These are phyloP conservation scores for Lagenorhynchus albirostris DNA, from an alignment of 2,113 vertebrate species.

Conservation along the genomic window DNA sequence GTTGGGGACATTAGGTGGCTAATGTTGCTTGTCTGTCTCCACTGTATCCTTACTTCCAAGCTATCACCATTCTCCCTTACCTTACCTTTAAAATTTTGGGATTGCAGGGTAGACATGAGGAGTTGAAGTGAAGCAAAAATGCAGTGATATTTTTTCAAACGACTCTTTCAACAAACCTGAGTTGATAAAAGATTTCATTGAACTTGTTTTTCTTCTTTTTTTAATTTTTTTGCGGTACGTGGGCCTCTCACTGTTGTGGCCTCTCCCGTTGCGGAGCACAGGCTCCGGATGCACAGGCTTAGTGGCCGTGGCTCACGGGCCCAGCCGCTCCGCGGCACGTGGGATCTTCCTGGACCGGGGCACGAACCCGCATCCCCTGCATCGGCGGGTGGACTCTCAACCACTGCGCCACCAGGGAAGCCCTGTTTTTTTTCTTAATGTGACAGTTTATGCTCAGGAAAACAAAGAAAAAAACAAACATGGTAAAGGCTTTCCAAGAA, in stretches of 20 bases:
- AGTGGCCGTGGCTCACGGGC: too few relatives aligned
- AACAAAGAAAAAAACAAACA: not conserved
- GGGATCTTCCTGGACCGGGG: too few relatives aligned
- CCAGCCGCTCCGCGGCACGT: too few relatives aligned
- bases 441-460: not conserved
- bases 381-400: too few relatives aligned
- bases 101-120: not conserved
- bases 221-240: too few relatives aligned
- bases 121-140: not conserved
- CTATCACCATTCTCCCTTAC: not conserved
- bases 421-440: slow-evolving; percentile 21
- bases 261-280: too few relatives aligned
- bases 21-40: not conserved
- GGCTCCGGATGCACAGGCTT: too few relatives aligned
- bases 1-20: not conserved
- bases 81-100: not conserved
- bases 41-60: not conserved
- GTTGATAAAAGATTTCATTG: not conserved
- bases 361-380: too few relatives aligned
- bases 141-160: not conserved
- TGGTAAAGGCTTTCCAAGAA: not conserved
- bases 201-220: slow-evolving; percentile 23
- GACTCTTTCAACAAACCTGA: not conserved
- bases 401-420: too few relatives aligned
- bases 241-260: too few relatives aligned